These are phyloP conservation scores for Euschistus heros DNA, from an alignment of 1,140 invertebrate genomes.

Conservation along the genomic window DNA sequence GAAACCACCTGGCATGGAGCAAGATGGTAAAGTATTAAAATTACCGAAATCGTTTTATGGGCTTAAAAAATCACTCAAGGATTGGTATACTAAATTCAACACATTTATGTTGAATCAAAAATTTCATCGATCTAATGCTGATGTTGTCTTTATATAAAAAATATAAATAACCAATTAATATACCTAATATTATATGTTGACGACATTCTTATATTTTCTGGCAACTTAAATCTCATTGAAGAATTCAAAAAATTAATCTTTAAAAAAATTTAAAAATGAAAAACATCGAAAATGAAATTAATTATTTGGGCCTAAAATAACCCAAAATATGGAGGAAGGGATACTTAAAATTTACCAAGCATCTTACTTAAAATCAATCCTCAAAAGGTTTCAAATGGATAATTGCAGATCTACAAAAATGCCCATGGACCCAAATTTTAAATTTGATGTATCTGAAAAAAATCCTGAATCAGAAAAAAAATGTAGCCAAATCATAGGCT, in stretches of 20 bases:
- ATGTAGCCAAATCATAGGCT: too few relatives aligned
- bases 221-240: neutral
- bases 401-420: neutral
- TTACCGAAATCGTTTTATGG: neutral
- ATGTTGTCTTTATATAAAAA: neutral
- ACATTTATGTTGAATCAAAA: too few relatives aligned
- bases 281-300: neutral
- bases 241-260: neutral
- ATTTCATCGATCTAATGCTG: neutral
- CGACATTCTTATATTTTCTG: neutral
- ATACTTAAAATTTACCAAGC: neutral
- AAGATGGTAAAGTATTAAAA: too few relatives aligned
- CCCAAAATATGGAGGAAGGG: neutral
- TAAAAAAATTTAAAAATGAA: neutral
- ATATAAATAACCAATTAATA: neutral
- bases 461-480: too few relatives aligned
- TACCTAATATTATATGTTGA: neutral
- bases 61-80: neutral
- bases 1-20: neutral
- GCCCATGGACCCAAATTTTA: too few relatives aligned
- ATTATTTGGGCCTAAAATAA: neutral
- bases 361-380: neutral
- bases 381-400: neutral
- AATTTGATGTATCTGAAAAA: neutral
- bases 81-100: slow-evolving; percentile 1